phyloP scores from a whole-genome alignment of 2,797 vertebrate genomes.

The Hoplostethus mediterraneus region DNA sequence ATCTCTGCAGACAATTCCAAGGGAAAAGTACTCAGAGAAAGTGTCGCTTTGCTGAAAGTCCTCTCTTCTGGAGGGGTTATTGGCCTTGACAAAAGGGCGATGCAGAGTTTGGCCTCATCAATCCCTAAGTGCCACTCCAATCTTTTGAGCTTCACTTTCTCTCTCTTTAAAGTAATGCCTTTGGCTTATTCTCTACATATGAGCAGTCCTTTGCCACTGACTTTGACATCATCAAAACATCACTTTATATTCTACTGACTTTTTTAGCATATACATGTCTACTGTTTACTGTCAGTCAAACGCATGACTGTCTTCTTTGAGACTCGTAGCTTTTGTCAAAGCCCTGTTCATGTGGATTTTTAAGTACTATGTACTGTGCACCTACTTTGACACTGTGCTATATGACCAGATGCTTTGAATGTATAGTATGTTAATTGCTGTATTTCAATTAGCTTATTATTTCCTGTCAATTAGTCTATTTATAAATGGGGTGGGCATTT shows the following conservation, averaged over 20 bases:
- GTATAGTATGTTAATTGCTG: slow-evolving; percentile 66
- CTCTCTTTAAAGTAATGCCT: slow-evolving; percentile 23
- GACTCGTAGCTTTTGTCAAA: slow-evolving; percentile 82
- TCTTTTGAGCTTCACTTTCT: slow-evolving; percentile 13
- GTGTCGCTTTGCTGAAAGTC: slow-evolving; percentile 73
- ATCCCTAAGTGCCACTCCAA: slow-evolving; percentile 62
- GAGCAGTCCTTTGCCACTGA: slow-evolving; percentile 8
- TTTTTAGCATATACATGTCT: background rate
- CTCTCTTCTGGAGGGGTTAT: slow-evolving; percentile 80
- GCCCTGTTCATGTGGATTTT: slow-evolving; percentile 47
- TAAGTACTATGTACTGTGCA: slow-evolving; percentile 57
- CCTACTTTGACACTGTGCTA: slow-evolving; percentile 66
- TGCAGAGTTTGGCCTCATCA: slow-evolving; percentile 80
- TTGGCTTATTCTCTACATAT: slow-evolving; percentile 34
- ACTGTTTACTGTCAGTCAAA: slow-evolving; percentile 13
- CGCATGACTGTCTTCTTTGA: slow-evolving; percentile 27
- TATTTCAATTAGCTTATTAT: slow-evolving; percentile 73
- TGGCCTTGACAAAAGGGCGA: slow-evolving; percentile 74
- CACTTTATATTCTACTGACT: background rate
- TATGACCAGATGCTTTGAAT: slow-evolving; percentile 69
- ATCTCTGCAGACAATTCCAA: slow-evolving; percentile 82
- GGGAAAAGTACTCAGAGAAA: slow-evolving; percentile 67
- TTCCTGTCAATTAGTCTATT: slow-evolving; percentile 76
- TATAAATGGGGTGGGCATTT: slow-evolving; percentile 85
- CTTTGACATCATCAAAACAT: background rate